Percentiles rank a stretch among this genome's conserved stretches.
These are phyloP conservation scores for Tachina lurida DNA, from an alignment of 2,888 invertebrate species.

Conservation along the genomic window DNA sequence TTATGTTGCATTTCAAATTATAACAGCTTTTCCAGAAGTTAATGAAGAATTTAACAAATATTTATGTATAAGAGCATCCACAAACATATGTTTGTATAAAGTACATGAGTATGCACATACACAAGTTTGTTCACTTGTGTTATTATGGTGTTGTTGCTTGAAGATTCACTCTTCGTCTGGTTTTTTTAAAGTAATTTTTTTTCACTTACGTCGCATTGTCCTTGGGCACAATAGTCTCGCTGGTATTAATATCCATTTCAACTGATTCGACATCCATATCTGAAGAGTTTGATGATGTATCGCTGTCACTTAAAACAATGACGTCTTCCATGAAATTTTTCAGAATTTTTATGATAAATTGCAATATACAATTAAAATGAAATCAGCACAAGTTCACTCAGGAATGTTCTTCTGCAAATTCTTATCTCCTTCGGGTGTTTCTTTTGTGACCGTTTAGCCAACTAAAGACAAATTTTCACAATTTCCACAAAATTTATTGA, in stretches of 20 bases:
- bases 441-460: slow-evolving; percentile 1
- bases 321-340: slow-evolving; percentile 76
- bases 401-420: not conserved
- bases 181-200: not conserved
- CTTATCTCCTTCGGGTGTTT: not conserved
- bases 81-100: not conserved
- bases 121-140: not conserved
- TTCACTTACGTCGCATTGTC: slow-evolving; percentile 76
- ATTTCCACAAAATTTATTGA: not conserved
- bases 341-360: slow-evolving; percentile 36
- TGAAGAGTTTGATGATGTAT: slow-evolving; percentile 74
- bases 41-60: too few species aligned
- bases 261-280: slow-evolving; percentile 75
- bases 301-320: slow-evolving; percentile 76
- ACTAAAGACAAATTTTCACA: slow-evolving; percentile 49
- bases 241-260: slow-evolving; percentile 69
- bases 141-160: not conserved
- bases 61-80: too few species aligned
- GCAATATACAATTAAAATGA: slow-evolving; percentile 33
- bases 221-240: slow-evolving; percentile 76
- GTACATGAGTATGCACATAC: not conserved
- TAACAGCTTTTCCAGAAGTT: too few species aligned
- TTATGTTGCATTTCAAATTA: too few species aligned
- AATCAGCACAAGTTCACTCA: slow-evolving; percentile 16
- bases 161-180: not conserved